phyloP scores from a whole-genome alignment of 2,113 vertebrate genomes.

The Bubo blakistoni region DNA sequence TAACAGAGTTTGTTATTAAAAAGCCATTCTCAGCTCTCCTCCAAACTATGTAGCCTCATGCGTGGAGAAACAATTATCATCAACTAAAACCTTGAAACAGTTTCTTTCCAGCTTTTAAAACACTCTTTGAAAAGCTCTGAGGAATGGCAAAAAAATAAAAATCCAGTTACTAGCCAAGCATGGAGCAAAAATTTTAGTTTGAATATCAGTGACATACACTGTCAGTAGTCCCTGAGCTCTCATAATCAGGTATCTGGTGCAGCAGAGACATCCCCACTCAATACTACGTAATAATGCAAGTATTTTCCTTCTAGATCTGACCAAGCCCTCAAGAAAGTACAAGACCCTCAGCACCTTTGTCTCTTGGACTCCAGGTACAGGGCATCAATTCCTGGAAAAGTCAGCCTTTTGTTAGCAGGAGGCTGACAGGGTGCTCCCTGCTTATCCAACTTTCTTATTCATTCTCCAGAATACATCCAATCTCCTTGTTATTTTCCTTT shows the following conservation, averaged over 20 bases:
- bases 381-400: not conserved
- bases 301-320: not conserved
- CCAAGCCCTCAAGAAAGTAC: not conserved
- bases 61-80: not conserved
- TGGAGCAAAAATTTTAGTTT: not conserved
- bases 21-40: not conserved
- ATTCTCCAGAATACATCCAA: not conserved
- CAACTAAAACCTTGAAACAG: not conserved
- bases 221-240: not conserved
- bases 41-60: not conserved
- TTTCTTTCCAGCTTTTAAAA: not conserved
- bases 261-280: not conserved
- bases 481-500: not conserved
- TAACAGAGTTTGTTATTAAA: not conserved
- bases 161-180: not conserved
- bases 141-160: not conserved
- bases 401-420: not conserved
- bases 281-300: not conserved
- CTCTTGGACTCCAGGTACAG: not conserved
- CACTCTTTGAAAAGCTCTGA: not conserved
- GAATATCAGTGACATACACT: not conserved
- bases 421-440: not conserved
- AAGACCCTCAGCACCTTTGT: not conserved
- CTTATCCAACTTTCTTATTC: conserved; percentile 4
- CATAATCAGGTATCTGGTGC: not conserved